phyloP scores from a whole-genome alignment of 2,797 vertebrate genomes.

The Syngnathus acus region DNA sequence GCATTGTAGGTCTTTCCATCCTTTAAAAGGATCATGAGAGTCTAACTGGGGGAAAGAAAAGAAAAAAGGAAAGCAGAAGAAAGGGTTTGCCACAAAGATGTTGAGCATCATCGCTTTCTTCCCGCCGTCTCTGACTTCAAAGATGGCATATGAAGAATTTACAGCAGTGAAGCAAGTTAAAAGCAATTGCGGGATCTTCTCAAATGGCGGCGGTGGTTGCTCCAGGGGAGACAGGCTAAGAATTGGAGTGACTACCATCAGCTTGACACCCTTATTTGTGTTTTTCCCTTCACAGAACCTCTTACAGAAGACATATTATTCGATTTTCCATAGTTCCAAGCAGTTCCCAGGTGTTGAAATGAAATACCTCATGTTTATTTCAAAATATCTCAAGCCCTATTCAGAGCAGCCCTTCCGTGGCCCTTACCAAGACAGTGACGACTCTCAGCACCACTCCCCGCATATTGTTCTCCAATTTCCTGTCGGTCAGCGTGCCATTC shows the following conservation, averaged over 20 bases:
- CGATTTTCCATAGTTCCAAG: not conserved
- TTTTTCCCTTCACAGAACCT: not conserved
- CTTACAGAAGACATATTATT: not conserved
- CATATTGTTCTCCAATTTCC: conserved; percentile 98
- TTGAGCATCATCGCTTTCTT: conserved; percentile 54
- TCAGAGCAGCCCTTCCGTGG: no score
- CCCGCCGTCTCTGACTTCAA: conserved; percentile 59
- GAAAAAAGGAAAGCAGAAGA: conserved; percentile 19
- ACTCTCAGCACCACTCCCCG: conserved; percentile 90
- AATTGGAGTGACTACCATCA: not conserved
- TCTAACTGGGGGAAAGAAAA: conserved; percentile 21
- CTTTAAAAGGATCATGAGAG: conserved; percentile 31
- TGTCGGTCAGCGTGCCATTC: conserved; percentile 92
- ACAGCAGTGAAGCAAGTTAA: conserved; percentile 65
- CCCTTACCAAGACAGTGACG: conserved; percentile 90
- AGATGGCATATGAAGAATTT: conserved; percentile 71
- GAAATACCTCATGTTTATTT: not conserved
- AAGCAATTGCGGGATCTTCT: conserved; percentile 57
- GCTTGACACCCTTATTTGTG: conserved; percentile 5
- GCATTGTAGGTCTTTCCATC: conserved; percentile 10
- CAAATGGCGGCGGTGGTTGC: conserved; percentile 51
- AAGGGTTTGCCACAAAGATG: conserved; percentile 37
- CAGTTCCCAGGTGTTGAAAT: not conserved
- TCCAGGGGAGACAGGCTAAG: conserved; percentile 48
- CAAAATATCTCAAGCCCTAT: not conserved